phyloP scores from a whole-genome alignment of 2,797 vertebrate species.

The Neoniphon sammara region DNA sequence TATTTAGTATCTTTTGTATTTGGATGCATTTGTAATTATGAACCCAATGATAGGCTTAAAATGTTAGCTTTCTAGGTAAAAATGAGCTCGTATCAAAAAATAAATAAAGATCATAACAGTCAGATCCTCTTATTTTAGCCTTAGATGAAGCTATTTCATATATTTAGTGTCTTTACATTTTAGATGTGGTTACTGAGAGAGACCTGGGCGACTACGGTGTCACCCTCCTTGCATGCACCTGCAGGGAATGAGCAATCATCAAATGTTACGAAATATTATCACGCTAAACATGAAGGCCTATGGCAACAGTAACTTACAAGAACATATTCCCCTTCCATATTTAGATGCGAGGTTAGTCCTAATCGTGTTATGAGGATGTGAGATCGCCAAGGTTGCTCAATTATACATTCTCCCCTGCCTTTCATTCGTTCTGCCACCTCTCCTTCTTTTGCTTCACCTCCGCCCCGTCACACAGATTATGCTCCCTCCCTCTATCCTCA shows the following conservation, averaged over 20 bases:
- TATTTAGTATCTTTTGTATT: too few species aligned
- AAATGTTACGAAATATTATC: slow-evolving; percentile 72
- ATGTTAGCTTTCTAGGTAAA: too few species aligned
- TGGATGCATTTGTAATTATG: too few species aligned
- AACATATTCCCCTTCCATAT: slow-evolving; percentile 71
- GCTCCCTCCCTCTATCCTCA: slow-evolving; percentile 70
- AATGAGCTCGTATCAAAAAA: too few species aligned
- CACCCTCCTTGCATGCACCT: slow-evolving; percentile 51
- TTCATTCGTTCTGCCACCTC: slow-evolving; percentile 78
- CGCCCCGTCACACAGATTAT: slow-evolving; percentile 77
- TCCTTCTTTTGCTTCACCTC: slow-evolving; percentile 78
- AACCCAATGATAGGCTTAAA: too few species aligned
- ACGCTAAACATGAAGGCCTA: slow-evolving; percentile 64
- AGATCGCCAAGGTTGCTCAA: slow-evolving; percentile 80
- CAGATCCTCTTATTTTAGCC: slow-evolving; percentile 8
- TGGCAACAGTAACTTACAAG: slow-evolving; percentile 68
- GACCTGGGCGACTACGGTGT: slow-evolving; percentile 31
- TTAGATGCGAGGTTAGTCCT: slow-evolving; percentile 80
- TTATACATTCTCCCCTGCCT: slow-evolving; percentile 78
- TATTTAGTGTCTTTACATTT: slow-evolving; percentile 8
- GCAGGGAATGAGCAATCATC: slow-evolving; percentile 67
- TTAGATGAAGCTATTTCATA: slow-evolving; percentile 10
- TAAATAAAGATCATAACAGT: too few species aligned
- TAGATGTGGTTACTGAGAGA: slow-evolving; percentile 19
- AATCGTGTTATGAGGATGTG: slow-evolving; percentile 77